Evolutionary conservation across 2,797 vertebrate genomes (phyloP).

Genomic region (Onychomys arenicola): DNA sequence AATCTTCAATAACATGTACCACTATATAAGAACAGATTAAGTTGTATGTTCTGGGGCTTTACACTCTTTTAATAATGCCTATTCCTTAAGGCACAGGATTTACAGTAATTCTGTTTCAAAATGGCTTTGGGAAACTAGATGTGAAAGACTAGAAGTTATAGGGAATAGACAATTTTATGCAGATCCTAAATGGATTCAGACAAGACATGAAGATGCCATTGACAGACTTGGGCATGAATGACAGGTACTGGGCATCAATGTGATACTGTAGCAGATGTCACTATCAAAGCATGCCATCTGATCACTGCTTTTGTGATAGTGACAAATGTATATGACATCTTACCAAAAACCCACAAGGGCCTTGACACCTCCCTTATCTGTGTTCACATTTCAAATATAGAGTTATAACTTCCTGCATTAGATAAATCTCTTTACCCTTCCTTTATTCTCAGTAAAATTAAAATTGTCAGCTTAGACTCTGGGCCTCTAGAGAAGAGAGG

Average conservation of each 20-base stretch:
- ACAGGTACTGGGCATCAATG: neutral
- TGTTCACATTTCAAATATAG: conserved; percentile 37
- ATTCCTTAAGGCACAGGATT: neutral
- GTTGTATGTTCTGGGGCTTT: neutral
- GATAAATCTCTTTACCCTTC: conserved; percentile 46
- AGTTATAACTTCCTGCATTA: conserved; percentile 35
- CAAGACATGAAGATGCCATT: neutral
- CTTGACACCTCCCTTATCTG: neutral
- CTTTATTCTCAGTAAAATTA: conserved; percentile 40
- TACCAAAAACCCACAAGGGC: conserved; percentile 3
- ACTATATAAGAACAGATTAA: conserved; percentile 25
- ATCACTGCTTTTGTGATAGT: neutral
- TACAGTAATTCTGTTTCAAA: neutral
- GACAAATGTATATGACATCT: neutral
- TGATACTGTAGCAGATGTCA: neutral
- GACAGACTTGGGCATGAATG: neutral
- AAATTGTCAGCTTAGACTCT: conserved; percentile 55
- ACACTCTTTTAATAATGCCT: neutral
- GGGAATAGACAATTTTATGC: neutral
- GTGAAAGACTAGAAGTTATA: neutral
- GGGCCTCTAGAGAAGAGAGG: conserved; percentile 46
- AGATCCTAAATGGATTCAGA: neutral
- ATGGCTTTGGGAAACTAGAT: neutral
- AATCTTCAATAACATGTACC: neutral
- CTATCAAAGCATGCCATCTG: neutral